Evolutionary conservation across 2,888 invertebrate species (phyloP), one percentile per base, ranked within the genome.

Genomic region (Drosophila imparisetae): DNA sequence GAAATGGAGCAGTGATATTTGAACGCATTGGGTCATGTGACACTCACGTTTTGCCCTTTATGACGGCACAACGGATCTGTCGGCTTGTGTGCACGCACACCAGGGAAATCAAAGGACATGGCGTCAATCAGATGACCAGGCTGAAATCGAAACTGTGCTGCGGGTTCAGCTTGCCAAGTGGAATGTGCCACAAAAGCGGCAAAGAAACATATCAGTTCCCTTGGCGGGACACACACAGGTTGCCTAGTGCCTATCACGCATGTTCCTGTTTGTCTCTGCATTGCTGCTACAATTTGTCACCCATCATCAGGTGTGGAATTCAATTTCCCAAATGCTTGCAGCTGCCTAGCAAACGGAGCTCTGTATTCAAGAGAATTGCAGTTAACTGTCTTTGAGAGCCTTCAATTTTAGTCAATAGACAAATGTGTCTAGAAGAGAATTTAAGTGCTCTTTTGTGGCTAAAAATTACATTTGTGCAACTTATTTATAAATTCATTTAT

Each of bases 301-400:
- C 40, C 58, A 61, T 61, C 66, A 62, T 67, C 67, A 83, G 93
- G 70, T 50, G 84, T 90, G 93, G 94, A 94, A 78, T 81, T 86
- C 95, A 32, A 94, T 81, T 66, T 92, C 63, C 24, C 21, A 91
- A 4, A 94, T 81, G 68, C 92, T 90, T 50, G 34, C 36, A 94
- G 90, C 63, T 84, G 86, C 4, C 94, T 94, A 40, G 30, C 10
- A 27, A 45, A 45, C 27, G 11, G n/a, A 27, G 11, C 42, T 40
- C 30, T 15, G 24, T 11, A 32, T 55, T 36, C 18, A 42, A 48
- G 57, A 21, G 34, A n/a, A 29, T 36, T 63, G 29, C 64, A 61
- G 34, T 21, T 42, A 55, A 21, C 11, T 55, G 5, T 18, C 40
- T 48, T 55, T 62, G 27, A 62, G 18, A 27, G n/a, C 32, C 24